Conservation (phyloP, 2,797 vertebrate species). For the Pseudochromis fuscus region DNA sequence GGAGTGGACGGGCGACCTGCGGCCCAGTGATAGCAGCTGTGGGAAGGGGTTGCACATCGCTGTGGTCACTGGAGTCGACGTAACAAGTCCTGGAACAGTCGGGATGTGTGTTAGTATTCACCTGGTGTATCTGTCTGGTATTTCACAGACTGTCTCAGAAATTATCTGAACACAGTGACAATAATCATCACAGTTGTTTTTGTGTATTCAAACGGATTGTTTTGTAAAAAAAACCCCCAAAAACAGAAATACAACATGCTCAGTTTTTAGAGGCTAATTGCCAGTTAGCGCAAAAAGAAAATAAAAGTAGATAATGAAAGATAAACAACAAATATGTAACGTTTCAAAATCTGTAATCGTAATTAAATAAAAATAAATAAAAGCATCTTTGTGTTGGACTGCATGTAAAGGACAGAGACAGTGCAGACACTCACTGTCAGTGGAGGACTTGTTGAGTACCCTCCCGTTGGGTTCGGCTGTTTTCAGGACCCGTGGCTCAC, state of each 20-base stretch:
- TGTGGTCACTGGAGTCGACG: constrained; percentile 46
- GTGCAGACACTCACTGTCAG: constrained; percentile 79
- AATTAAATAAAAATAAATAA: too few species aligned
- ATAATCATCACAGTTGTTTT: too few species aligned
- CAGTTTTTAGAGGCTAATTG: background rate
- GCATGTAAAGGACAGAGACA: background rate
- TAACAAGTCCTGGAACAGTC: constrained; percentile 47
- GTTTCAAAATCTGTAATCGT: too few species aligned
- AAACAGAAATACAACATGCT: background rate
- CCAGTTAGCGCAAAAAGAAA: background rate
- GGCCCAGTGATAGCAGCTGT: constrained; percentile 60
- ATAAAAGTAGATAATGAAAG: background rate
- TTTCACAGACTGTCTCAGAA: background rate
- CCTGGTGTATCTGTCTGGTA: background rate
- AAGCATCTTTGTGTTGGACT: background rate
- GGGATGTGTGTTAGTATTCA: constrained; percentile 11
- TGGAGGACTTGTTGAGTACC: constrained; percentile 41
- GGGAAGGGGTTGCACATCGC: constrained; percentile 51
- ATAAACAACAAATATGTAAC: background rate
- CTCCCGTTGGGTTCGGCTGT: constrained; percentile 66
- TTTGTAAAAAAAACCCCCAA: background rate
- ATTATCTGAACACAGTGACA: background rate
- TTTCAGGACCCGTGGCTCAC: constrained; percentile 68
- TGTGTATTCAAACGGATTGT: too few species aligned
- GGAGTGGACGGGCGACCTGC: constrained; percentile 86